Conservation (phyloP, 2,113 vertebrate genomes). For the Sinocyclocheilus grahami region DNA sequence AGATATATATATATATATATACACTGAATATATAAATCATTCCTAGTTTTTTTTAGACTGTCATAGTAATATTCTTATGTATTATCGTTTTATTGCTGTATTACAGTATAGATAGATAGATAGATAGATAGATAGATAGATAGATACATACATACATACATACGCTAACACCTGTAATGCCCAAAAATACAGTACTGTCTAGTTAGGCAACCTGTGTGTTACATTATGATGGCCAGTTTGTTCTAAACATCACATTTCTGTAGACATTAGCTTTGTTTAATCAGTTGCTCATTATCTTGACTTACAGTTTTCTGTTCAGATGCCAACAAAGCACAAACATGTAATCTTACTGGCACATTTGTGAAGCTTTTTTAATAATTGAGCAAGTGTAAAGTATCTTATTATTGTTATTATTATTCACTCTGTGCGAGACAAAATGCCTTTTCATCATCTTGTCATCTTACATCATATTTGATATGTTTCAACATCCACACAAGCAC, state of each 20-base stretch:
- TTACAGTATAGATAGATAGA: no score
- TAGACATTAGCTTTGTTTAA: background rate
- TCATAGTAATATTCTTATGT: no score
- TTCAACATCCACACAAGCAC: background rate
- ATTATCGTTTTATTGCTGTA: no score
- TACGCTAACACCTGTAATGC: no score
- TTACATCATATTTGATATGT: background rate
- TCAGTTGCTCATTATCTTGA: background rate
- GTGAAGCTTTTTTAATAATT: background rate
- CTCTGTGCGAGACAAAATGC: background rate
- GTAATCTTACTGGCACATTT: background rate
- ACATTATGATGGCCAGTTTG: no score
- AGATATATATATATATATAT: no score
- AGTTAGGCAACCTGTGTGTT: no score
- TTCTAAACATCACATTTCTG: background rate
- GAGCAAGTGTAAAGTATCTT: background rate
- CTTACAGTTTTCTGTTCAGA: background rate
- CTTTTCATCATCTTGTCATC: background rate
- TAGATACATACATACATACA: no score
- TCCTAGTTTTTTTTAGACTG: no score
- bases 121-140: no score
- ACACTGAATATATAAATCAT: no score
- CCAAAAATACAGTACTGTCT: no score
- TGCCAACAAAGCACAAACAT: background rate
- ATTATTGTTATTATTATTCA: background rate